Conservation (phyloP, 2,113 vertebrate genomes). For the Oryzias javanicus region DNA sequence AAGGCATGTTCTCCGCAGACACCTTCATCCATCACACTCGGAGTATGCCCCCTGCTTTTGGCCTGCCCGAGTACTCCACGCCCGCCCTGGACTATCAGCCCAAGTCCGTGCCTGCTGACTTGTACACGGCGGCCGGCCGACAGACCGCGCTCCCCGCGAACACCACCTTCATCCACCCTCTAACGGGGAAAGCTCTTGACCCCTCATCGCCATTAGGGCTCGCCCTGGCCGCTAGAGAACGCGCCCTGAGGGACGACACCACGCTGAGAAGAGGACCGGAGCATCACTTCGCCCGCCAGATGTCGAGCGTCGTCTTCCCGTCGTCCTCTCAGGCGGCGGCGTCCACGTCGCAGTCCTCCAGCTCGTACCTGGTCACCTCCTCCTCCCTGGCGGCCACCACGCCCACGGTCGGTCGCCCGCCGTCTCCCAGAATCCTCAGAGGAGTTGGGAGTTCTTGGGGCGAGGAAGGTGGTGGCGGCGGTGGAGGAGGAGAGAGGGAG, state of each 20-base stretch:
- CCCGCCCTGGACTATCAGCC: conserved; percentile 76
- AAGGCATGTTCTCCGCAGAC: conserved; percentile 89
- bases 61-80: conserved; percentile 78
- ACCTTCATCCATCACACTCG: conserved; percentile 85
- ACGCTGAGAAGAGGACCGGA: conserved; percentile 72
- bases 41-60: conserved; percentile 81
- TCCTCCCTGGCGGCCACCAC: conserved; percentile 81
- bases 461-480: conserved; percentile 51
- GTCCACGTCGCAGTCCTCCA: conserved; percentile 63
- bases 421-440: conserved; percentile 73
- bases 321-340: conserved; percentile 72
- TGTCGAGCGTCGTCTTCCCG: conserved; percentile 70
- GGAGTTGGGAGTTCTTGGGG: conserved; percentile 67
- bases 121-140: conserved; percentile 69
- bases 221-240: conserved; percentile 87
- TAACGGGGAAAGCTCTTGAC: conserved; percentile 90
- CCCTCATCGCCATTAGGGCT: conserved; percentile 88
- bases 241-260: conserved; percentile 85
- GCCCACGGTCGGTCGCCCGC: conserved; percentile 67
- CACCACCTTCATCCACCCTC: conserved; percentile 87
- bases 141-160: conserved; percentile 42
- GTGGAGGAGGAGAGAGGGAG: conserved; percentile 65
- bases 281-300: conserved; percentile 75
- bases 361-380: conserved; percentile 81
- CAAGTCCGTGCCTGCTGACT: conserved; percentile 76